Base-by-base conservation (phyloP, 2,888 invertebrate genomes). In the Drosophila austrosaltans region DNA sequence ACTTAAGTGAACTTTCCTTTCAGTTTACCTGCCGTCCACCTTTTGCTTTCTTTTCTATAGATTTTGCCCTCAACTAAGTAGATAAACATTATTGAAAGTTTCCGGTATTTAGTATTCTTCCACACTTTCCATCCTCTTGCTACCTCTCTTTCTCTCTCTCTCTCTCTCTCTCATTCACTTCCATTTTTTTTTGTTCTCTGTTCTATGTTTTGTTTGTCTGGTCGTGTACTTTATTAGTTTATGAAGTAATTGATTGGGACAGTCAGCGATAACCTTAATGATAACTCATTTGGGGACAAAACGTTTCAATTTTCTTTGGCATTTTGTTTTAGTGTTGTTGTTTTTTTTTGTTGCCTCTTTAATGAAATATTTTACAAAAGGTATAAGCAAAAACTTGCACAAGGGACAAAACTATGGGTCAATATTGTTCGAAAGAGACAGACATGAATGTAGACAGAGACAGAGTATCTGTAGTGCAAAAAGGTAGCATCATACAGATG, bases 1-100 rank as follows among this genome's bases (percentile, higher is more conserved):
- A 22, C 36, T 22, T 22, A 22, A 20, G 2, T 54, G 36, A 48
- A 48, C 22, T 48, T 57, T 36, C 30, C 20, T 22, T 57, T 57
- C 39, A 22, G 10, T 16, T 39, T 57, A 48, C 48, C 48, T 30
- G 54, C n/a, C 30, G 3, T 10, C n/a, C 12, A 5, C 32, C 16
- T 10, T 22, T 6, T 22, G 10, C 32, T 30, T 10, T 22, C 12
- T 32, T 36, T 22, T 36, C 36, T 28, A 32, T 54, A 32, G 30
- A 32, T 54, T 54, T 54, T 16, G 54, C 16, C 30, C 30, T 7
- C 8, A 7, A 54, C 6, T 54, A 28, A 25, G 40, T 58, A 58
- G 57, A 65, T 73, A 75, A 60, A 74, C 72, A 79, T 76, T 81
- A 81, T 79, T 78, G 75, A 77, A 76, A 76, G 71, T 81, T 81